Conservation (phyloP, 2,113 vertebrate species). For the Psephotus haematonotus region DNA sequence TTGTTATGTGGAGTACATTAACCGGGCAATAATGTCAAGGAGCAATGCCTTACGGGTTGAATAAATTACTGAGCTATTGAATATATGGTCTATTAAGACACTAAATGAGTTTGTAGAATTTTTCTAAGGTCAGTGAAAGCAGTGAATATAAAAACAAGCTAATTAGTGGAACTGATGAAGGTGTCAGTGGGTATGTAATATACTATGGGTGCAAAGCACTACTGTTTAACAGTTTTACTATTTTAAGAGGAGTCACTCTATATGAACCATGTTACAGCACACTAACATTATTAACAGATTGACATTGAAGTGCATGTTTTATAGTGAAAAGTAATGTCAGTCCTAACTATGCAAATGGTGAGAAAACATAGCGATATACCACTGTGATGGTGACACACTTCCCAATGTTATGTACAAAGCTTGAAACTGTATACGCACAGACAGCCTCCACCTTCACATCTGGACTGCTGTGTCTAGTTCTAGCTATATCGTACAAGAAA, state of each 20-base stretch:
- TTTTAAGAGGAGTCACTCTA: background rate
- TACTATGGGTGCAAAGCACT: background rate
- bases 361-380: background rate
- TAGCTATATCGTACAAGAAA: background rate
- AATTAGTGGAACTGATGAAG: background rate
- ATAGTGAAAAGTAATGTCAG: background rate
- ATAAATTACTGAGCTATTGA: slow-evolving; percentile 34
- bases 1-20: background rate
- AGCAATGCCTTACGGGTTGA: background rate
- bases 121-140: slow-evolving; percentile 7
- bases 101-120: slow-evolving; percentile 5
- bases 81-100: slow-evolving; percentile 21
- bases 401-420: background rate
- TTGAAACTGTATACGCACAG: background rate
- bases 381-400: background rate
- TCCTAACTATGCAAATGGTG: background rate
- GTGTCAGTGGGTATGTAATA: background rate
- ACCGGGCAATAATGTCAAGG: slow-evolving; percentile 8
- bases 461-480: background rate
- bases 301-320: background rate
- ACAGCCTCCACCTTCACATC: background rate
- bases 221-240: background rate
- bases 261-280: background rate
- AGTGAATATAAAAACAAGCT: background rate
- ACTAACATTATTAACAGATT: background rate